Conservation (phyloP, 2,888 invertebrate species). For the Chironomus riparius region DNA sequence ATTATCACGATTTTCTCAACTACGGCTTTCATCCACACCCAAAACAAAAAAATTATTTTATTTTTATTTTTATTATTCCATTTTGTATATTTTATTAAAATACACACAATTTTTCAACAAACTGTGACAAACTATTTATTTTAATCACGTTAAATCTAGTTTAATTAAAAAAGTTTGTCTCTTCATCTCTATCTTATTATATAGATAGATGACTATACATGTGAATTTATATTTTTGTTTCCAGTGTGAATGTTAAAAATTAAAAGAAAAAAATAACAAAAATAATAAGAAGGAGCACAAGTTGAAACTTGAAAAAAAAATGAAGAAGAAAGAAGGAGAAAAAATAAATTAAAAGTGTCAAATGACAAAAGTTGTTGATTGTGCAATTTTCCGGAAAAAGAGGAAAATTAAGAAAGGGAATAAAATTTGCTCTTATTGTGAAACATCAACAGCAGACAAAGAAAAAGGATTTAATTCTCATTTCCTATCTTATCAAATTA, state of each 20-base stretch:
- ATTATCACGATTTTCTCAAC: no score
- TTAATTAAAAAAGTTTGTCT: slow-evolving; percentile 19
- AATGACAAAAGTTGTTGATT: slow-evolving; percentile 21
- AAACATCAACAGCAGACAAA: not conserved
- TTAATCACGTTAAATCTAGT: not conserved
- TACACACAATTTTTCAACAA: not conserved
- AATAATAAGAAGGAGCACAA: not conserved
- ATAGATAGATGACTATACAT: not conserved
- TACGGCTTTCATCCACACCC: no score
- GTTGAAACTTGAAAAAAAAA: not conserved
- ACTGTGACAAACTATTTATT: not conserved
- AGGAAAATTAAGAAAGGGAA: not conserved
- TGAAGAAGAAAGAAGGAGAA: not conserved
- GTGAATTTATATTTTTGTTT: no score
- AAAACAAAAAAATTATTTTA: no score
- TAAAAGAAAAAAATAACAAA: no score
- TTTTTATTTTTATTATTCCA: not conserved
- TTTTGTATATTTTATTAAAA: not conserved
- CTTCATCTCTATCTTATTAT: not conserved
- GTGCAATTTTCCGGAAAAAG: not conserved
- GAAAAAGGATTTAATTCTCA: no score
- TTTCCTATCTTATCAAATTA: no score
- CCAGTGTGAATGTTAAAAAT: no score
- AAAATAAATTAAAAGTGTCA: slow-evolving; percentile 16
- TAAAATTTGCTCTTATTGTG: not conserved